Conservation (phyloP, 2,797 vertebrate genomes). For the Chelidonichthys spinosus region DNA sequence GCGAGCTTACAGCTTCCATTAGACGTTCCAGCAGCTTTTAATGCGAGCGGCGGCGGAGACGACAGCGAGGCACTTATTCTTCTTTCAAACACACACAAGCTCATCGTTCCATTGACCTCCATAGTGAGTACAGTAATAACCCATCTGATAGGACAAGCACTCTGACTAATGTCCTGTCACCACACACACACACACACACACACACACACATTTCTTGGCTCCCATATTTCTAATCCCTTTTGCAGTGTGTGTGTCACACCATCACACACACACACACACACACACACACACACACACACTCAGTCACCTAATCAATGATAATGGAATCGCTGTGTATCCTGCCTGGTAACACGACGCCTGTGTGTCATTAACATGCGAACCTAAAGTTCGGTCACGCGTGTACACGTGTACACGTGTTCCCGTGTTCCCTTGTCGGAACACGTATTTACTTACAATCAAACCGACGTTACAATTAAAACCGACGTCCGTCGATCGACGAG, state of each 20-base stretch:
- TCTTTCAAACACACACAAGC: conserved; percentile 37
- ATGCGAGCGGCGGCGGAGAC: conserved; percentile 26
- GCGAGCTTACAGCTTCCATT: background rate
- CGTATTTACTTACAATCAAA: conserved; percentile 23
- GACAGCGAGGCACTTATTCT: conserved; percentile 37
- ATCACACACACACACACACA: conserved; percentile 62
- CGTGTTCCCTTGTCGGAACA: conserved; percentile 42
- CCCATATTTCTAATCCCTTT: conserved; percentile 80
- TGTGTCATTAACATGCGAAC: conserved; percentile 55
- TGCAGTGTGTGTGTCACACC: conserved; percentile 69
- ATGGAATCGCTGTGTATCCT: conserved; percentile 73
- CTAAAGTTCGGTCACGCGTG: conserved; percentile 36
- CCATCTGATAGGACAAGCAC: conserved; percentile 55
- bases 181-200: conserved; percentile 18
- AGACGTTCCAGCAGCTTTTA: conserved; percentile 19
- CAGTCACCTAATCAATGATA: conserved; percentile 81
- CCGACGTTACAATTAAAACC: too few species aligned
- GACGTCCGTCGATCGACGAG: too few species aligned
- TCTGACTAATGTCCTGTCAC: conserved; percentile 49
- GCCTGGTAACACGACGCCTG: conserved; percentile 65
- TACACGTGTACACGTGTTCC: conserved; percentile 41
- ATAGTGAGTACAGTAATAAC: conserved; percentile 44
- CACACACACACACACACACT: conserved; percentile 51
- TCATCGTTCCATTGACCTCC: conserved; percentile 63
- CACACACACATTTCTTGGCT: conserved; percentile 62